Evolutionary conservation across 2,888 invertebrate genomes (phyloP).

Genomic region (Ptychoptera contaminata): DNA sequence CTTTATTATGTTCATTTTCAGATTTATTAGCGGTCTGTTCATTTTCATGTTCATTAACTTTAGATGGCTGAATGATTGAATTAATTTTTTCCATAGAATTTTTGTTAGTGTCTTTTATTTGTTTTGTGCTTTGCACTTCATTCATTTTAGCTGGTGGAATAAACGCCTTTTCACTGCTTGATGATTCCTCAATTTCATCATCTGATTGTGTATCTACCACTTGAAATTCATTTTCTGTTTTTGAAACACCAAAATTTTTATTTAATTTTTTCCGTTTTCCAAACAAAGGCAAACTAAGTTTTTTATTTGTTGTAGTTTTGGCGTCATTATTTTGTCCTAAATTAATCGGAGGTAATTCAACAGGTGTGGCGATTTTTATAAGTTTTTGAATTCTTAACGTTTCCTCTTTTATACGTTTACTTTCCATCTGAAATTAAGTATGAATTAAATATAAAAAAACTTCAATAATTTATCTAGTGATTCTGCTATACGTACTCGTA

Average conservation of each 20-base stretch:
- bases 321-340: slow-evolving; percentile 13
- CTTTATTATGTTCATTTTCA: slow-evolving; percentile 7
- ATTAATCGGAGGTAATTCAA: slow-evolving; percentile 37
- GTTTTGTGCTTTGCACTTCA: slow-evolving; percentile 9
- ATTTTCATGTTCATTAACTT: too few species aligned
- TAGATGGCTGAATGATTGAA: slow-evolving; percentile 4
- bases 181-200: slow-evolving; percentile 19
- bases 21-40: too few species aligned
- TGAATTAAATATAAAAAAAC: slow-evolving; percentile 5
- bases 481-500: slow-evolving; percentile 27
- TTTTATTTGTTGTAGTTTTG: slow-evolving; percentile 13
- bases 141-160: slow-evolving; percentile 14
- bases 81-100: too few species aligned
- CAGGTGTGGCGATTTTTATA: slow-evolving; percentile 58
- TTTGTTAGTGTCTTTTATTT: slow-evolving; percentile 6
- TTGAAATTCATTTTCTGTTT: slow-evolving; percentile 26
- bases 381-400: slow-evolving; percentile 50
- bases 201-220: slow-evolving; percentile 11
- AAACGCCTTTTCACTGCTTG: slow-evolving; percentile 38
- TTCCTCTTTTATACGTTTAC: slow-evolving; percentile 53
- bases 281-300: slow-evolving; percentile 28
- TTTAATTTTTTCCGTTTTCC: slow-evolving; percentile 30
- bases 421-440: slow-evolving; percentile 34
- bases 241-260: slow-evolving; percentile 16
- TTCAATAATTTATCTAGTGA: slow-evolving; percentile 15